Base-by-base conservation (phyloP, 2,113 vertebrate species). In the Spilogale gracilis region DNA sequence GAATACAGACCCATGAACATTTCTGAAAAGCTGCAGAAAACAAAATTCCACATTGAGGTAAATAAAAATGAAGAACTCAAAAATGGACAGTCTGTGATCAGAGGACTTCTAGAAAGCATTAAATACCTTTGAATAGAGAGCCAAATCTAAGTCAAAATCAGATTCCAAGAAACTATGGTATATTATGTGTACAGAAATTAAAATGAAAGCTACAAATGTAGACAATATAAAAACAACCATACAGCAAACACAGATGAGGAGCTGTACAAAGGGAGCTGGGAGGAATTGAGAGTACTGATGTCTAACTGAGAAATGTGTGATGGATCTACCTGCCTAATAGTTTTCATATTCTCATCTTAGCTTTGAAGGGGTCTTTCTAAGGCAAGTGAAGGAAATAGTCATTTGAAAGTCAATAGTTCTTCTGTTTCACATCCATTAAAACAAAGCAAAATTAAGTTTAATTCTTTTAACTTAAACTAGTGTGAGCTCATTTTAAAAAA, bases 381-480 rank as follows among this genome's bases (percentile, higher is more conserved):
- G 85, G 32, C 76, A 79, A 81, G 8, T 67, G 21, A 94, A 91
- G 17, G 52, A 89, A 65, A 82, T 27, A 52, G 54, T 94, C 89
- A 56, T 74, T 89, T 93, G 58, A 95, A 94, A 14, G 82, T 56
- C 48, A 95, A 56, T 4, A 56, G 27, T 92, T 83, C 25, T 73
- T 91, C n/a, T 83, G 27, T 89, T 86, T 94, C 38, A 80, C 7
- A 45, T 85, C 61, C 43, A 89, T 69, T 97, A 80, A 79, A 74
- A 83, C 65, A 73, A 91, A 71, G 45, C 61, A 25, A 92, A 91
- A 45, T 54, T 58, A 89, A 67, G 25, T 85, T 97, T 94, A 91
- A 81, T 82, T 94, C 58, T 90, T 93, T 65, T 43, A 56, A 90
- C 89, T 95, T 63, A 92, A 92, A 96, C 63, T 30, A 92, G 56